Evolutionary conservation across 2,888 invertebrate species (phyloP).

Genomic region (Drosophila colorata): DNA sequence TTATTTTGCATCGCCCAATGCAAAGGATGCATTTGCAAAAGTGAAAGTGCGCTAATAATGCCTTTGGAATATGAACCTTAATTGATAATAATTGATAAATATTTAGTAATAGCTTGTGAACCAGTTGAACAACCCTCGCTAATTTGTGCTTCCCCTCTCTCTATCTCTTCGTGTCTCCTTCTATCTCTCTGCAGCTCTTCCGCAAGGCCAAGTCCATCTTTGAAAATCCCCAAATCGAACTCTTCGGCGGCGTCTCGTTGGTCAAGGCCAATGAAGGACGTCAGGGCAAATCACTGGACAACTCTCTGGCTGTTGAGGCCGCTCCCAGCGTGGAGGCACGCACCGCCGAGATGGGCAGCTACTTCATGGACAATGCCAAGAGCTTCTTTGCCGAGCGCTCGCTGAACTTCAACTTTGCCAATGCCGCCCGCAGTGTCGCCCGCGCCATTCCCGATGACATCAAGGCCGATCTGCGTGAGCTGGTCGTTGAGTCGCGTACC

Average conservation of each 20-base stretch:
- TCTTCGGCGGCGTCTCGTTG: slow-evolving; percentile 87
- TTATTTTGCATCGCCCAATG: slow-evolving; percentile 18
- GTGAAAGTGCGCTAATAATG: slow-evolving; percentile 62
- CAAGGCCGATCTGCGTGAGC: slow-evolving; percentile 86
- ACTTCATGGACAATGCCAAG: slow-evolving; percentile 86
- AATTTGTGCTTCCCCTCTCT: slow-evolving; percentile 41
- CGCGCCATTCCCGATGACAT: slow-evolving; percentile 87
- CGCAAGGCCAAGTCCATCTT: slow-evolving; percentile 87
- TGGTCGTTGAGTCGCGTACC: slow-evolving; percentile 88
- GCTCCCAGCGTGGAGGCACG: slow-evolving; percentile 86
- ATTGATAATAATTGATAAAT: slow-evolving; percentile 20
- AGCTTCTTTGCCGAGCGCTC: slow-evolving; percentile 87
- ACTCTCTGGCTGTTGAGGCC: slow-evolving; percentile 86
- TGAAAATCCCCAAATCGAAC: slow-evolving; percentile 87
- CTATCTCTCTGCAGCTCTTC: slow-evolving; percentile 85
- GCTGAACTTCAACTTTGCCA: slow-evolving; percentile 86
- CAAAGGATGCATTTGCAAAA: slow-evolving; percentile 44
- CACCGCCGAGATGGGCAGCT: slow-evolving; percentile 87
- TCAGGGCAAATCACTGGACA: slow-evolving; percentile 85
- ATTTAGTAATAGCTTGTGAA: slow-evolving; percentile 37
- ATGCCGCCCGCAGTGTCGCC: slow-evolving; percentile 85
- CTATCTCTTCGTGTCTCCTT: slow-evolving; percentile 12
- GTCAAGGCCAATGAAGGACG: slow-evolving; percentile 84
- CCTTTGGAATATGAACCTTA: slow-evolving; percentile 37
- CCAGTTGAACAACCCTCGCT: slow-evolving; percentile 31